phyloP scores from a whole-genome alignment of 2,888 invertebrate genomes.

The Capitulum mitella region DNA sequence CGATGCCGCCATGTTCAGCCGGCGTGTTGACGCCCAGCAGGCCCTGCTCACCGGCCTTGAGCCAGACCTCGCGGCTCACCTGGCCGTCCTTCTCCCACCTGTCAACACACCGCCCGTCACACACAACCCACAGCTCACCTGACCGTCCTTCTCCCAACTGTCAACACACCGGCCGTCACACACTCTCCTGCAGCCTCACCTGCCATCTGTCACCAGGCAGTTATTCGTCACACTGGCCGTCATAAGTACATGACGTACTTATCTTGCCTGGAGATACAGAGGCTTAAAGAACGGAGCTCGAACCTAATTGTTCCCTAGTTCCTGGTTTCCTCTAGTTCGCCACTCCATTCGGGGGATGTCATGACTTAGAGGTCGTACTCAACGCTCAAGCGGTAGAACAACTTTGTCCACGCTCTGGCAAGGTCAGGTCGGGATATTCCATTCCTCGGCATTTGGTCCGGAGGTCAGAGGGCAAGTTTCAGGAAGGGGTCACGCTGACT shows the following conservation, averaged over 20 bases:
- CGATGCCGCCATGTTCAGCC: constrained; percentile 45
- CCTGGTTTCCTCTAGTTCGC: too few relatives aligned
- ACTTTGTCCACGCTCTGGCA: too few relatives aligned
- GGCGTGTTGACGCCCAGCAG: constrained; percentile 44
- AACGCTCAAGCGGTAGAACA: too few relatives aligned
- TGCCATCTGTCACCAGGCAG: background rate
- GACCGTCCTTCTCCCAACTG: constrained; percentile 43
- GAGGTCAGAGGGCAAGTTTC: too few relatives aligned
- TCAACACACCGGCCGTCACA: background rate
- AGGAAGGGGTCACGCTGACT: too few relatives aligned
- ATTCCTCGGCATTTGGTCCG: too few relatives aligned
- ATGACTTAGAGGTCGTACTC: too few relatives aligned
- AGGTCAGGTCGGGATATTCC: too few relatives aligned
- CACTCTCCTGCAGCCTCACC: background rate
- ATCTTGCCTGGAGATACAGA: background rate
- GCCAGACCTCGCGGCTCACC: constrained; percentile 43
- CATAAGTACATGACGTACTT: background rate
- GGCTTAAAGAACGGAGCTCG: background rate
- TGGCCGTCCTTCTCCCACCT: too few relatives aligned
- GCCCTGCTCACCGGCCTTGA: constrained; percentile 44
- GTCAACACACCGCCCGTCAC: background rate
- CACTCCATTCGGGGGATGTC: too few relatives aligned
- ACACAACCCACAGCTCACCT: constrained; percentile 40
- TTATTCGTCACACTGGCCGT: background rate
- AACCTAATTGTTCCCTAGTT: too few relatives aligned